phyloP scores from a whole-genome alignment of 2,113 vertebrate genomes.

The Labeo rohita region DNA sequence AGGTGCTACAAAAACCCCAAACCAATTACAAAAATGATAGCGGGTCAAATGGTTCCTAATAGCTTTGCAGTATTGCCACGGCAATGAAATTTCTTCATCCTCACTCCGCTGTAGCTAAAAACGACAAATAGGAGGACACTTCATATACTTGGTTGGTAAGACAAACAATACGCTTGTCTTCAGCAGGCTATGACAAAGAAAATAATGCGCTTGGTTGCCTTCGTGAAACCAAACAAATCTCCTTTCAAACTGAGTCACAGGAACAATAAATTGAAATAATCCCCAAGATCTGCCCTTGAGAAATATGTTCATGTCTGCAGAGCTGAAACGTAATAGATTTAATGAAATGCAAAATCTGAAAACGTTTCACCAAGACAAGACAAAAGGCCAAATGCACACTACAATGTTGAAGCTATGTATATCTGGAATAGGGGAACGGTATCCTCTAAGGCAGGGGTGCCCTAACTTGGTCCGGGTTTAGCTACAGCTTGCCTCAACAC shows the following conservation, averaged over 20 bases:
- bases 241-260: slow-evolving; percentile 29
- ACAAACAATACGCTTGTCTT: slow-evolving; percentile 48
- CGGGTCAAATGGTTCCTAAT: slow-evolving; percentile 52
- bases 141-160: slow-evolving; percentile 36
- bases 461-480: no score
- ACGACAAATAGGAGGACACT: slow-evolving; percentile 23
- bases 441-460: no score
- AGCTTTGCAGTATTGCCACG: slow-evolving; percentile 51
- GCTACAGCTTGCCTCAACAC: no score
- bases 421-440: neutral
- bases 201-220: slow-evolving; percentile 23
- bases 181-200: slow-evolving; percentile 16
- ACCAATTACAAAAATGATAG: slow-evolving; percentile 60
- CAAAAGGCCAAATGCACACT: neutral
- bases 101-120: slow-evolving; percentile 61
- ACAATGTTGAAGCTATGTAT: neutral
- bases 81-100: slow-evolving; percentile 48
- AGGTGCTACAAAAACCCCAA: slow-evolving; percentile 50
- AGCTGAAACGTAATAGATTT: slow-evolving; percentile 48
- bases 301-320: slow-evolving; percentile 40
- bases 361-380: slow-evolving; percentile 24
- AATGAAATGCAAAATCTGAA: slow-evolving; percentile 45
- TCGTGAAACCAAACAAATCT: slow-evolving; percentile 38
- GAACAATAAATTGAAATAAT: slow-evolving; percentile 51
- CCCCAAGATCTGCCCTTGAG: slow-evolving; percentile 33